Evolutionary conservation across 2,888 invertebrate species (phyloP).

Genomic region (Pammene aurita): DNA sequence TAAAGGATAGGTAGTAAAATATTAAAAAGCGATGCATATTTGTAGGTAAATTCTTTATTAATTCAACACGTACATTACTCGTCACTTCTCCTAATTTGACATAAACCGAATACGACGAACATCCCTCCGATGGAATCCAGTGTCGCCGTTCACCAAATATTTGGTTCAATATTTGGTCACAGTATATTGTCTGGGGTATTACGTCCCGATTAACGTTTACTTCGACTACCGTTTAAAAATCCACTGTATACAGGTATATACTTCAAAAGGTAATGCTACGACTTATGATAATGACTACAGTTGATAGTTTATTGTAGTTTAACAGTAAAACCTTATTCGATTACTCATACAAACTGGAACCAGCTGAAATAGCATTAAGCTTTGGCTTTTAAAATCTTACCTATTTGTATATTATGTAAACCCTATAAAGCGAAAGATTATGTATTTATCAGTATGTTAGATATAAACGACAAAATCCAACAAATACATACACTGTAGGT

Average conservation of each 20-base stretch:
- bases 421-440: conserved; percentile 53
- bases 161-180: conserved; percentile 76
- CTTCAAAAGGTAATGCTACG: conserved; percentile 53
- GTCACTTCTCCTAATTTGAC: conserved; percentile 73
- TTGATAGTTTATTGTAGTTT: conserved; percentile 52
- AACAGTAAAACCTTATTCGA: conserved; percentile 54
- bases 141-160: conserved; percentile 72
- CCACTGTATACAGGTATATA: conserved; percentile 44
- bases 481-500: conserved; percentile 29
- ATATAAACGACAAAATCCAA: conserved; percentile 30
- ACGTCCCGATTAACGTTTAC: conserved; percentile 51
- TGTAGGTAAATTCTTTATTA: conserved; percentile 77
- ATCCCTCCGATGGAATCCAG: conserved; percentile 64
- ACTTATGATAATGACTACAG: conserved; percentile 55
- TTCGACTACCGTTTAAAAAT: conserved; percentile 54
- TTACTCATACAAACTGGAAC: conserved; percentile 50
- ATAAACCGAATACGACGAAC: conserved; percentile 64
- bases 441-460: conserved; percentile 37
- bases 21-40: conserved; percentile 57
- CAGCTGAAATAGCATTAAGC: conserved; percentile 60
- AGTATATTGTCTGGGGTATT: conserved; percentile 75
- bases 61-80: conserved; percentile 70
- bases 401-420: conserved; percentile 51
- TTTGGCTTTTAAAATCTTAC: conserved; percentile 66
- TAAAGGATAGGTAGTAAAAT: background rate